phyloP scores from a whole-genome alignment of 2,797 vertebrate species.

The Microctenopoma steveboyesi region DNA sequence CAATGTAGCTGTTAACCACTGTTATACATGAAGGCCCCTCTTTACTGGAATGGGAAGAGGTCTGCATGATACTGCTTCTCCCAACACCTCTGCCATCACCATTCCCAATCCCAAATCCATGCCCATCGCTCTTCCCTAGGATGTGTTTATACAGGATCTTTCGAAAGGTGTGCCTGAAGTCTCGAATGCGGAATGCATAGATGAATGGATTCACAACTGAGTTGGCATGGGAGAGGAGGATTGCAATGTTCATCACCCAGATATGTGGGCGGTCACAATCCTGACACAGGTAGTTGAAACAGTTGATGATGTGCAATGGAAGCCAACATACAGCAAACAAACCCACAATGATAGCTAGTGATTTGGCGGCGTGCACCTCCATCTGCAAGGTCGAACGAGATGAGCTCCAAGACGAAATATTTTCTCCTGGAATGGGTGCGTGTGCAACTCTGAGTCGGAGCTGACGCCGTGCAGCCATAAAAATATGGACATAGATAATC shows the following conservation, averaged over 20 bases:
- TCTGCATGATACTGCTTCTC: conserved; percentile 44
- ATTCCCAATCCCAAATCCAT: conserved; percentile 1
- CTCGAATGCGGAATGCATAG: conserved; percentile 94
- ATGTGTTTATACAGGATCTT: conserved; percentile 89
- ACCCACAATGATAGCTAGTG: conserved; percentile 94
- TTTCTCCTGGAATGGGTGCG: conserved; percentile 10
- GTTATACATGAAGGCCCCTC: conserved; percentile 77
- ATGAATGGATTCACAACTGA: conserved; percentile 97
- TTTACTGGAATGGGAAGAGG: conserved; percentile 70
- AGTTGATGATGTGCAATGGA: conserved; percentile 94
- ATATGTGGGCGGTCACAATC: conserved; percentile 79
- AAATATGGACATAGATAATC: conserved; percentile 92
- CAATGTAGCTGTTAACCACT: conserved; percentile 71
- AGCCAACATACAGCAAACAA: conserved; percentile 96
- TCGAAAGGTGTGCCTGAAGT: conserved; percentile 93
- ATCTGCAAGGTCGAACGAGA: conserved; percentile 88
- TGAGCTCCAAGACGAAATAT: conserved; percentile 65
- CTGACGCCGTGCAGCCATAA: conserved; percentile 93
- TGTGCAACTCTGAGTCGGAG: conserved; percentile 88
- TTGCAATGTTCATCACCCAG: conserved; percentile 93
- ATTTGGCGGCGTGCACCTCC: conserved; percentile 96
- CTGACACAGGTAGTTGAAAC: conserved; percentile 88
- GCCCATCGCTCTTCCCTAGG: conserved; percentile 75
- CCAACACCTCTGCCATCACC: conserved; percentile 57
- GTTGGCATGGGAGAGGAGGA: conserved; percentile 94